A percentile compares a stretch with the other conserved stretches of the same genome.
phyloP scores from a whole-genome alignment of 2,888 invertebrate species.

The Drosophila neonasuta region DNA sequence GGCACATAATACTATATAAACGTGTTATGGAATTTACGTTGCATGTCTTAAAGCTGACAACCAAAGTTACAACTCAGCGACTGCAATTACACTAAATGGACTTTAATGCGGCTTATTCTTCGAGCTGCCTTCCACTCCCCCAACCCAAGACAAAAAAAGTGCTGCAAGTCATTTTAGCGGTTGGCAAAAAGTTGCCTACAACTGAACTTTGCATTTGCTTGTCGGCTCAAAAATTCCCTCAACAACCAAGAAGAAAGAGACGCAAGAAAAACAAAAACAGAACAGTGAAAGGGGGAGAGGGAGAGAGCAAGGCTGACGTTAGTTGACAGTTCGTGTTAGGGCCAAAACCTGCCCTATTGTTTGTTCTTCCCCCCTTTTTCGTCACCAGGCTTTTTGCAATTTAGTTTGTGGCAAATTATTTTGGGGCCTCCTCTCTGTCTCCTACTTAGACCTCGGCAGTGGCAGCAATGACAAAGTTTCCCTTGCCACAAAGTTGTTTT shows the following conservation, averaged over 20 bases:
- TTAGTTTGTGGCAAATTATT: constrained; percentile 58
- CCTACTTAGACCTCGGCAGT: constrained; percentile 10
- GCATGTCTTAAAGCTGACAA: constrained; percentile 49
- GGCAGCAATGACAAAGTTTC: constrained; percentile 37
- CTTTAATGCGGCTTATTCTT: constrained; percentile 66
- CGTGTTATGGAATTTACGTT: constrained; percentile 48
- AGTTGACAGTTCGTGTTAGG: constrained; percentile 64
- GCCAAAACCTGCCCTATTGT: constrained; percentile 20
- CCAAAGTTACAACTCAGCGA: constrained; percentile 33
- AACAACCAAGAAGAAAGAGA: constrained; percentile 5
- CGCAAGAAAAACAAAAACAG: neutral
- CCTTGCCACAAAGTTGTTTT: constrained; percentile 27
- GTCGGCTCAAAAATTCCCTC: constrained; percentile 39
- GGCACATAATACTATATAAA: constrained; percentile 37
- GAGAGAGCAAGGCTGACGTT: constrained; percentile 25
- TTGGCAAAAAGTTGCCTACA: constrained; percentile 54
- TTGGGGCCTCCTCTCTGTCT: constrained; percentile 22
- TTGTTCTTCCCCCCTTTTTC: neutral
- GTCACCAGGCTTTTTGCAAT: constrained; percentile 26
- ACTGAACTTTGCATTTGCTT: constrained; percentile 65
- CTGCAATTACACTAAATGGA: constrained; percentile 74
- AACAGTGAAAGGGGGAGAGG: neutral
- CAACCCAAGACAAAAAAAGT: constrained; percentile 23
- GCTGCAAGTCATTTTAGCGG: constrained; percentile 70
- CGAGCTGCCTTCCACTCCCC: neutral